phyloP scores from a whole-genome alignment of 2,113 vertebrate species.

The Ctenomys sociabilis region DNA sequence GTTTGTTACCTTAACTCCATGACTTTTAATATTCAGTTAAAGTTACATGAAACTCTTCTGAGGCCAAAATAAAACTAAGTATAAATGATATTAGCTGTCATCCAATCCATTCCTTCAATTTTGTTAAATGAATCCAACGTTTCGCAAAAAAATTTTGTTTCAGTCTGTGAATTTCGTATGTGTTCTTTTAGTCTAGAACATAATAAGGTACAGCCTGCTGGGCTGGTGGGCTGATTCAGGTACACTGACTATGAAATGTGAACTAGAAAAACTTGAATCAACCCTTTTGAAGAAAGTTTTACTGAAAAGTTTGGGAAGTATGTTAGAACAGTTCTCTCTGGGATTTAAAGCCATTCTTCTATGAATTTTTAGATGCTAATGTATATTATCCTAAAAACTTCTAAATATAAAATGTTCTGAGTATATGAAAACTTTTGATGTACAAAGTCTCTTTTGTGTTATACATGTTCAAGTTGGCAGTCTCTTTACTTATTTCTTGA shows the following conservation, averaged over 20 bases:
- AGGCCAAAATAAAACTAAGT: not conserved
- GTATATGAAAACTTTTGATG: not conserved
- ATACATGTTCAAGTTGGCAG: not conserved
- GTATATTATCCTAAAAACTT: not conserved
- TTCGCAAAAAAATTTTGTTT: not conserved
- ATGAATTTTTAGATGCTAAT: not conserved
- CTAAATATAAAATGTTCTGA: not conserved
- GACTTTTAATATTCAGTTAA: not conserved
- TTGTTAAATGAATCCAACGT: not conserved
- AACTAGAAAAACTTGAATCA: not conserved
- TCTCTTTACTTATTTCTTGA: conserved; percentile 35
- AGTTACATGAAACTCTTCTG: not conserved
- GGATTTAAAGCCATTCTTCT: not conserved
- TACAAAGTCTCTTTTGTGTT: conserved; percentile 7
- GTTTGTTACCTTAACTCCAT: not conserved
- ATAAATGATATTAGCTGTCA: not conserved
- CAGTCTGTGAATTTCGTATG: not conserved
- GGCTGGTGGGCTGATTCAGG: not conserved
- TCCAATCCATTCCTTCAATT: not conserved
- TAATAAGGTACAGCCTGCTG: not conserved
- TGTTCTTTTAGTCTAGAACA: not conserved
- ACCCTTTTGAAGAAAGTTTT: conserved; percentile 40
- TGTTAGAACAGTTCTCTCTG: not conserved
- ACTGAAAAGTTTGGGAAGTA: not conserved
- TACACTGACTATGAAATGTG: not conserved